Evolutionary conservation across 2,797 vertebrate genomes (phyloP).

Genomic region (Thaleichthys pacificus): DNA sequence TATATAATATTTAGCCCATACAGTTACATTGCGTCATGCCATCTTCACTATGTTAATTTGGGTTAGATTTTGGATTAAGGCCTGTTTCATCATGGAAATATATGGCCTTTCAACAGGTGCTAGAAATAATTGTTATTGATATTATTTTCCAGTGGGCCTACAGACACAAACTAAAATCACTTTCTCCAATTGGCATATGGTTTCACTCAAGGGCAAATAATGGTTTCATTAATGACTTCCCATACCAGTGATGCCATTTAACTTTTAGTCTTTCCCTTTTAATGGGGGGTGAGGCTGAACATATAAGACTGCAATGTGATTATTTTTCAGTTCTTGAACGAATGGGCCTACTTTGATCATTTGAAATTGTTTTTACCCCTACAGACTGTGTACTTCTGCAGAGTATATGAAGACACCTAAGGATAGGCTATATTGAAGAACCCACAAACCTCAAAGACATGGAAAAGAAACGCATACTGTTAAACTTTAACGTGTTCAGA

Average conservation of each 20-base stretch:
- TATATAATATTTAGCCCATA: not conserved
- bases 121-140: slow-evolving; percentile 26
- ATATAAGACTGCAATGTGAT: not conserved
- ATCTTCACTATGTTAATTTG: too few species aligned
- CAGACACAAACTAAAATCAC: slow-evolving; percentile 28
- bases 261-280: not conserved
- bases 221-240: slow-evolving; percentile 74
- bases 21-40: too few species aligned
- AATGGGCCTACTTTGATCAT: not conserved
- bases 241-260: slow-evolving; percentile 34
- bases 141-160: slow-evolving; percentile 36
- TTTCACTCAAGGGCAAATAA: slow-evolving; percentile 66
- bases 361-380: not conserved
- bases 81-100: slow-evolving; percentile 18
- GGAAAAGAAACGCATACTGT: slow-evolving; percentile 55
- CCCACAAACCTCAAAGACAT: slow-evolving; percentile 71
- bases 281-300: not conserved
- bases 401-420: slow-evolving; percentile 66
- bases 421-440: slow-evolving; percentile 76
- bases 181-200: slow-evolving; percentile 59
- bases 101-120: slow-evolving; percentile 42
- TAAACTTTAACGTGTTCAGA: slow-evolving; percentile 23
- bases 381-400: slow-evolving; percentile 79
- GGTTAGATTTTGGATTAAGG: too few species aligned
- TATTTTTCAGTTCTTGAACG: not conserved